Percentiles rank a stretch among this genome's conserved stretches.
Conservation (phyloP, 2,888 invertebrate species). For the Carterocephalus palaemon region DNA sequence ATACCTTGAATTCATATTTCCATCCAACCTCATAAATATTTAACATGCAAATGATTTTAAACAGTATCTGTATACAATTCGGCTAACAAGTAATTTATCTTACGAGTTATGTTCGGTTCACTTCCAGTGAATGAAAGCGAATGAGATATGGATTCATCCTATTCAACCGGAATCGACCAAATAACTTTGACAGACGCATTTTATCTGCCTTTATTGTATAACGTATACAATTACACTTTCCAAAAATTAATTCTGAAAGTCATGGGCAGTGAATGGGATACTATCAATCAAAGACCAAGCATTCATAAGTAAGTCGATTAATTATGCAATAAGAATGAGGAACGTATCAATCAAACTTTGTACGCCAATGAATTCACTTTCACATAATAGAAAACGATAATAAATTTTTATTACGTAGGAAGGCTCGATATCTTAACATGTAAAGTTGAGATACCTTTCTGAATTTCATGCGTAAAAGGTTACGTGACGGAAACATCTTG, state of each 20-base stretch:
- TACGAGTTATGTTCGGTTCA: not conserved
- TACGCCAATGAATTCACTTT: not conserved
- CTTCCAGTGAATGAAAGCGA: not conserved
- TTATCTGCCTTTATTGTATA: constrained; percentile 7
- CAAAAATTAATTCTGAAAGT: constrained; percentile 6
- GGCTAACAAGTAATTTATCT: no score
- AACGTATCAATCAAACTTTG: constrained; percentile 14
- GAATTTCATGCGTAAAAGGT: no score
- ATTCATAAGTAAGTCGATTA: constrained; percentile 8
- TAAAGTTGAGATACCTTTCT: no score
- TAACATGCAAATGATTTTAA: no score
- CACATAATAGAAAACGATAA: not conserved
- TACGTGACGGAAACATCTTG: no score
- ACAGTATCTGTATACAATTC: no score
- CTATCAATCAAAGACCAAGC: constrained; percentile 13
- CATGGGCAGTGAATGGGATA: constrained; percentile 3
- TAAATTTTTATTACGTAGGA: not conserved
- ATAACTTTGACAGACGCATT: constrained; percentile 5
- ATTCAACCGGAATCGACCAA: constrained; percentile 18
- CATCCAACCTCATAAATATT: no score
- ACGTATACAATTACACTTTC: constrained; percentile 13
- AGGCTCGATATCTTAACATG: no score
- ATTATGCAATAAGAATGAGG: constrained; percentile 12
- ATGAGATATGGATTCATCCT: not conserved
- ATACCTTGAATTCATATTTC: no score